Conservation (phyloP, 2,113 vertebrate species). For the Chelonoidis abingdonii region DNA sequence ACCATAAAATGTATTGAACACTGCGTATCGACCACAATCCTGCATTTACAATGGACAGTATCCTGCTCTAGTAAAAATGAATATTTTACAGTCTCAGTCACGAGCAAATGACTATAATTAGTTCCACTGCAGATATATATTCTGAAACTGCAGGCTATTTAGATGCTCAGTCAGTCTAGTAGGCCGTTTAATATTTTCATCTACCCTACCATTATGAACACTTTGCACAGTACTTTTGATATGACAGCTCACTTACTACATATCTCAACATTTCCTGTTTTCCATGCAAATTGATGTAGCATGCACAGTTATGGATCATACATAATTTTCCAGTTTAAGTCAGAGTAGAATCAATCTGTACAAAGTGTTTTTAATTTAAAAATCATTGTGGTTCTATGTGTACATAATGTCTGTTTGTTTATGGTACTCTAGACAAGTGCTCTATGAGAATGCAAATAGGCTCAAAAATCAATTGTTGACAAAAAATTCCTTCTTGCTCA, state of each 20-base stretch:
- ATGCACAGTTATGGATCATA: slow-evolving; percentile 27
- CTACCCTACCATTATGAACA: not conserved
- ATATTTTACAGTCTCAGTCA: not conserved
- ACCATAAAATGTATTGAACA: not conserved
- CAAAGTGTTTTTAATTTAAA: not conserved
- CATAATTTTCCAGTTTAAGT: slow-evolving; percentile 27
- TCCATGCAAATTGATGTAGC: not conserved
- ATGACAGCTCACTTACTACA: not conserved
- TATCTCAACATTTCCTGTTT: not conserved
- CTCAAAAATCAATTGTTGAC: not conserved
- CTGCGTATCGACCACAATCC: not conserved
- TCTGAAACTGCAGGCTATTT: not conserved
- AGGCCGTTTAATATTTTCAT: not conserved
- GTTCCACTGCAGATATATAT: slow-evolving; percentile 16
- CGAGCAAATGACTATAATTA: slow-evolving; percentile 29
- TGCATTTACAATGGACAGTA: not conserved
- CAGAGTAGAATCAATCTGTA: not conserved
- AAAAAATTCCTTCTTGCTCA: not conserved
- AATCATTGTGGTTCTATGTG: not conserved
- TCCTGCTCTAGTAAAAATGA: not conserved
- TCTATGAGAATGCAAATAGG: not conserved
- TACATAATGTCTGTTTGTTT: not conserved
- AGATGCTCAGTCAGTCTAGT: not conserved
- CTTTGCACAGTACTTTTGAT: not conserved
- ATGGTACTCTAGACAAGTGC: not conserved